Evolutionary conservation across 2,113 vertebrate genomes (phyloP).

Genomic region (Mandrillus leucophaeus): DNA sequence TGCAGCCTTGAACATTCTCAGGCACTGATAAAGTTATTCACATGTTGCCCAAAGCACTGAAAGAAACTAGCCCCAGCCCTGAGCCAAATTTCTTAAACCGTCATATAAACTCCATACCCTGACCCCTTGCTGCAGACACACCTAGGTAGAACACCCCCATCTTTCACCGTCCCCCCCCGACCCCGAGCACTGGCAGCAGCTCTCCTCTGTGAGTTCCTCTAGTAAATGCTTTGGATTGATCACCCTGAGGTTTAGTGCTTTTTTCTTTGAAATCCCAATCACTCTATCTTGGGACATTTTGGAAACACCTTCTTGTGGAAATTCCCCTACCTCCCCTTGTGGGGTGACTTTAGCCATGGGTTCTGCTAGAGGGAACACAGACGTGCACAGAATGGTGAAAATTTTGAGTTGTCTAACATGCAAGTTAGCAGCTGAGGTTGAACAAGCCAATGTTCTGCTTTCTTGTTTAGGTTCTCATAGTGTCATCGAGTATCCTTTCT

Average conservation of each 20-base stretch:
- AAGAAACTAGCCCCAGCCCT: not conserved
- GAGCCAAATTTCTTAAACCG: not conserved
- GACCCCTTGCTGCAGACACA: not conserved
- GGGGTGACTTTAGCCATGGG: not conserved
- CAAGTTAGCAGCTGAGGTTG: not conserved
- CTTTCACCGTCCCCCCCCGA: accelerated
- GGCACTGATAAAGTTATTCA: not conserved
- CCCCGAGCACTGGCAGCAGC: accelerated
- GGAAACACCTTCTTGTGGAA: not conserved
- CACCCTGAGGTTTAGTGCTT: not conserved
- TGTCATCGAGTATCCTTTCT: not conserved
- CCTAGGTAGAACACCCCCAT: not conserved
- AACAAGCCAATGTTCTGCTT: not conserved
- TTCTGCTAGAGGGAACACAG: not conserved
- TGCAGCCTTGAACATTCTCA: not conserved
- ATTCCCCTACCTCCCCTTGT: not conserved
- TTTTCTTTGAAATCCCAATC: not conserved
- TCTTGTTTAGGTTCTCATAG: not conserved
- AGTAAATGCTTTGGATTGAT: not conserved
- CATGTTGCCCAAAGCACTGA: not conserved
- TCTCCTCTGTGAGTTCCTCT: not conserved
- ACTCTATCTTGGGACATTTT: not conserved
- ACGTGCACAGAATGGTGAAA: not conserved
- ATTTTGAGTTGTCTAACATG: not conserved
- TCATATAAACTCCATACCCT: not conserved